Evolutionary conservation across 1,140 invertebrate genomes (phyloP), one percentile per base, ranked within the genome.

Genomic region (Metopolophium dirhodum): DNA sequence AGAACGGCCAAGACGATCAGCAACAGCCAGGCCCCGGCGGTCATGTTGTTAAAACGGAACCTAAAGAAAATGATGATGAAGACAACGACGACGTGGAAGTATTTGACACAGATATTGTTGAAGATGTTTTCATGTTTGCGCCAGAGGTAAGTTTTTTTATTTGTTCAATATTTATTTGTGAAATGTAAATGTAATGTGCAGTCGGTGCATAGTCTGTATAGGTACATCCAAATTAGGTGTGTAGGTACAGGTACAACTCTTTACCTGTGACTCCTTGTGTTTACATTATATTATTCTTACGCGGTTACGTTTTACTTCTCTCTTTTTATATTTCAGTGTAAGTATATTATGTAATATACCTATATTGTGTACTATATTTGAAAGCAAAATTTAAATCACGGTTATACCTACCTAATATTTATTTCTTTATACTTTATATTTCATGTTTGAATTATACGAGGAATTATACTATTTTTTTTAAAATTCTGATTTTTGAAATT

Each of bases 61-160:
- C 91, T 26, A 93, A 93, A 41, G 91, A 92, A 30, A 49, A 93
- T 1, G 49, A 86, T 20, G 35, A 18, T 83, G 91, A 37, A 30
- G 68, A 93, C 47, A 49, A 85, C 35, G 91, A 85, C 1, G 91
- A 86, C 14, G 82, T 9, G 23, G 37, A 54, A 54, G 68, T 45
- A 37, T 93, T 86, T 30, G 91, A 93, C 49, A 93, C 91, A 35
- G 82, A 86, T 45, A 93, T 93, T 20, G 91, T 54, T 22, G 22
- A 85, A 30, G 91, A 93, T 54, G 91, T 93, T 54, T 57, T 93
- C 8, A 93, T 83, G 47, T 14, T 93, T 11, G 91, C 47, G 35
- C 91, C 91, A 18, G 91, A 93, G 91, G 91, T 93, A 35, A 93
- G 91, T 83, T 57, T 51, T 51, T 37, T 41, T 83, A 41, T 83